phyloP scores from a whole-genome alignment of 2,113 vertebrate genomes.

The Fregetta grallaria region DNA sequence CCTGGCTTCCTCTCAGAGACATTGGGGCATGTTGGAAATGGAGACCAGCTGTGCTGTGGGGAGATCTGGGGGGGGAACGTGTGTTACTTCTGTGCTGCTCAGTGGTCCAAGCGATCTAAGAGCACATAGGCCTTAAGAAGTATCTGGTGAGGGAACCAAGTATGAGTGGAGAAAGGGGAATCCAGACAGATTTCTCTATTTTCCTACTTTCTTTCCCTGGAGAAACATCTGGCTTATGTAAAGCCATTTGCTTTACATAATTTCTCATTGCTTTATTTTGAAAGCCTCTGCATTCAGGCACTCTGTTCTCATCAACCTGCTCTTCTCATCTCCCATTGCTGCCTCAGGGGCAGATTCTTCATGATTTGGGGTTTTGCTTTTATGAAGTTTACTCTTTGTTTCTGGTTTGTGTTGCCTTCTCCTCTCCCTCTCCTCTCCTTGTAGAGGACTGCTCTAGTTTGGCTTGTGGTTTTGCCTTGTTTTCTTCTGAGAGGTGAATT shows the following conservation, averaged over 20 bases:
- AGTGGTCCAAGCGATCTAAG: not conserved
- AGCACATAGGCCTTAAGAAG: not conserved
- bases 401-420: not conserved
- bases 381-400: conserved; percentile 17
- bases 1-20: not conserved
- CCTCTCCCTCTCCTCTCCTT: not conserved
- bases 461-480: conserved; percentile 1
- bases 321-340: conserved; percentile 1
- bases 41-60: not conserved
- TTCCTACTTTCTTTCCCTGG: conserved; percentile 8
- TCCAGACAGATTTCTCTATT: conserved; percentile 14
- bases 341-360: conserved; percentile 13
- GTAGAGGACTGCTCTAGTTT: not conserved
- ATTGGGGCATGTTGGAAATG: not conserved
- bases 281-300: not conserved
- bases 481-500: not conserved
- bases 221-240: conserved; percentile 55
- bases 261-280: not conserved
- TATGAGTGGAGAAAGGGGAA: not conserved
- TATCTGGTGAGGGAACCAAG: not conserved
- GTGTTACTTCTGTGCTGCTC: not conserved
- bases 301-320: not conserved
- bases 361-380: conserved; percentile 28
- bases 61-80: not conserved
- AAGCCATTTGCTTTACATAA: conserved; percentile 29